Evolutionary conservation across 2,888 invertebrate genomes (phyloP).

Genomic region (Macrophya alboannulata): DNA sequence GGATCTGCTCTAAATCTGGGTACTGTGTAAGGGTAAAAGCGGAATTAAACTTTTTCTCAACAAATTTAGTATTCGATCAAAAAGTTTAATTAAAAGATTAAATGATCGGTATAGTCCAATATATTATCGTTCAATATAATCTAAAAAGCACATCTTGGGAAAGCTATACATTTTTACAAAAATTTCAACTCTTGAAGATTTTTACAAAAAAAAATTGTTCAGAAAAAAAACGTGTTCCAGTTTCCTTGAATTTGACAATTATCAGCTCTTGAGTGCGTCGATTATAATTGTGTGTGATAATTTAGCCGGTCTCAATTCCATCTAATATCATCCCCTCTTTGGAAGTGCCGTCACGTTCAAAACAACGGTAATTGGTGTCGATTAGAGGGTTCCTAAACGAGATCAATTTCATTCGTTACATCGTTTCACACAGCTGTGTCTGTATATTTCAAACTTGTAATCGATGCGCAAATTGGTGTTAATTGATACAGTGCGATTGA

Average conservation of each 20-base stretch:
- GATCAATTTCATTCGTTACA: slow-evolving; percentile 8
- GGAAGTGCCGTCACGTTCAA: not conserved
- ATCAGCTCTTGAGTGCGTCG: not conserved
- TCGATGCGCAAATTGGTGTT: not conserved
- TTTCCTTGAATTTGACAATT: not conserved
- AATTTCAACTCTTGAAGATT: not conserved
- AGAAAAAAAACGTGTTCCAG: not conserved
- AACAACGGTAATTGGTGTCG: slow-evolving; percentile 8
- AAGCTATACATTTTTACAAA: not conserved
- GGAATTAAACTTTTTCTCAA: not conserved
- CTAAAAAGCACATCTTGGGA: not conserved
- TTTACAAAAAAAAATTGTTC: not conserved
- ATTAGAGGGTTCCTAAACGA: not conserved
- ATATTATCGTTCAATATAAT: not conserved
- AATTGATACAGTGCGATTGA: not conserved
- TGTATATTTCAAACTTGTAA: not conserved
- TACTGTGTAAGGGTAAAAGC: not conserved
- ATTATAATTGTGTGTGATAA: not conserved
- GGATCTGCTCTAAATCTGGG: not conserved
- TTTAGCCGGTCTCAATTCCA: not conserved
- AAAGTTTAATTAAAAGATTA: not conserved
- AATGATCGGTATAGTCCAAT: not conserved
- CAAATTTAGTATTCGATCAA: not conserved
- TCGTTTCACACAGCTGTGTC: not conserved
- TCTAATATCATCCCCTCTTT: not conserved